Base-by-base conservation (phyloP, 2,113 vertebrate genomes). In the Elaphurus davidianus region DNA sequence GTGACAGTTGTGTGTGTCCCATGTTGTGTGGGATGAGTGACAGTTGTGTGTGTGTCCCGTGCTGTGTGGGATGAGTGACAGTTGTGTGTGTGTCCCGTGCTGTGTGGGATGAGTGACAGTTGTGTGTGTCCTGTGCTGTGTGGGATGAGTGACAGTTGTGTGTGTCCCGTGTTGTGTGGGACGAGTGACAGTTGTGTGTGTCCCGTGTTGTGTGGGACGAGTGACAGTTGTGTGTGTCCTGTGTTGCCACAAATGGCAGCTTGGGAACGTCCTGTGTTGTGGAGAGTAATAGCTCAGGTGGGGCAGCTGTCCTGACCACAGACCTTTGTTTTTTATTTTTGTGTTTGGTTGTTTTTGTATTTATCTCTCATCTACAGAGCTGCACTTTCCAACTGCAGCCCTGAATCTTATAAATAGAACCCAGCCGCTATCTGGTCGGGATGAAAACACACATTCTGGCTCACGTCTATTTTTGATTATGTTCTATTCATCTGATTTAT, bases 271-370 rank as follows among this genome's bases (percentile, higher is more conserved):
- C 27, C 52, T 13, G 5, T 2, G 43, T 25, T 25, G 9, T 71
- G 67, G 78, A 89, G 98, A 97, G 85, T 92, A 95, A 90, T 96
- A 97, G 97, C 82, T 98, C 95, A 98, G 98, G 98, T 98, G 98
- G 97, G 97, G 98, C 98, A 98, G 97, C 98, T 98, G 95, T 96
- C 96, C 91, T 25, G 64, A 98, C 98, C 98, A 98, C 98, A 98
- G 81, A 82, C 97, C 97, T 98, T 98, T 97, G 97, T 97, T 97
- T 98, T 94, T 98, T 95, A 91, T 98, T 97, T 78, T 98, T 97
- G 96, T 98, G 97, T 98, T 98, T 98, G 91, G 82, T 98, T 97
- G 97, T 93, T 92, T 92, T 92, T 96, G 62, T 98, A 96, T 98
- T 96, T 96, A 28, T 95, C 81, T 97, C 93, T 98, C 89, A 50